A percentile compares a stretch with the other conserved stretches of the same genome.
phyloP scores from a whole-genome alignment of 2,113 vertebrate species.

The Erythrolamprus reginae region DNA sequence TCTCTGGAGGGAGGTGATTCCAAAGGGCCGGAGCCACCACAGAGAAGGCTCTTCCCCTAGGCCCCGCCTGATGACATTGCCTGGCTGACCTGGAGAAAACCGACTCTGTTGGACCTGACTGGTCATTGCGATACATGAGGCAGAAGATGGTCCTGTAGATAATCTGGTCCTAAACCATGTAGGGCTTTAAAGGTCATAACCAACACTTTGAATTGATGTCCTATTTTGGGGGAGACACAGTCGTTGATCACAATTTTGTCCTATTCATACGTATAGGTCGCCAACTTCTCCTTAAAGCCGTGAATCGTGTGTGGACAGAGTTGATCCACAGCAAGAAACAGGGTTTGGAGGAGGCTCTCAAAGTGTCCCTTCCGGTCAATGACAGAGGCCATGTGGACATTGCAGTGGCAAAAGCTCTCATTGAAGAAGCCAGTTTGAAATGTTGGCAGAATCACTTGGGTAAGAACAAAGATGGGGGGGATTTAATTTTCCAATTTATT shows the following conservation, averaged over 20 bases:
- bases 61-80: too few relatives aligned
- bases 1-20: too few relatives aligned
- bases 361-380: conserved; percentile 89
- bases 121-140: too few relatives aligned
- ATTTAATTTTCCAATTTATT: neutral
- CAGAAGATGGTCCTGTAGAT: too few relatives aligned
- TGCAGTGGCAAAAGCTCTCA: conserved; percentile 75
- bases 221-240: too few relatives aligned
- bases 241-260: neutral
- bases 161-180: too few relatives aligned
- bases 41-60: too few relatives aligned
- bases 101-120: too few relatives aligned
- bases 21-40: too few relatives aligned
- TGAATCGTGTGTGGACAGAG: conserved; percentile 97
- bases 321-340: conserved; percentile 95
- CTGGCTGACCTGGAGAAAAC: too few relatives aligned
- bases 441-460: conserved; percentile 97
- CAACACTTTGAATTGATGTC: too few relatives aligned
- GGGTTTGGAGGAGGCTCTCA: conserved; percentile 92
- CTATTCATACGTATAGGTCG: conserved; percentile 72
- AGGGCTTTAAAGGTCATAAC: too few relatives aligned
- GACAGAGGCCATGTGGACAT: conserved; percentile 96
- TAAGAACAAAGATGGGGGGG: conserved; percentile 54
- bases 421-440: conserved; percentile 91
- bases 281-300: conserved; percentile 94